phyloP scores from a whole-genome alignment of 2,113 vertebrate species.

The Glaucidium brasilianum region DNA sequence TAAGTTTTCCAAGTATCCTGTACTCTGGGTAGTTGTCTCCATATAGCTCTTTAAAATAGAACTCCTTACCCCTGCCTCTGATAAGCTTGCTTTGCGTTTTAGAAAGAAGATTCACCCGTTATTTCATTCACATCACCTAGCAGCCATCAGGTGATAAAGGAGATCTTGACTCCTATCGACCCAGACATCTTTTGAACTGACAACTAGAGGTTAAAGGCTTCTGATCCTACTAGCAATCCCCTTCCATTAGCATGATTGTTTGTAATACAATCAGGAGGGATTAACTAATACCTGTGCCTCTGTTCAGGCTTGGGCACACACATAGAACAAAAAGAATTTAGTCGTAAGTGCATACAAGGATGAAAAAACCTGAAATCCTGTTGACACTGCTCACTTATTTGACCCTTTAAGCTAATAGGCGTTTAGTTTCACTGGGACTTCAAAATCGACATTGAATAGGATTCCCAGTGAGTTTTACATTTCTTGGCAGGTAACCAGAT shows the following conservation, averaged over 20 bases:
- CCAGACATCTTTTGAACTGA: not conserved
- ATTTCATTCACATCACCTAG: not conserved
- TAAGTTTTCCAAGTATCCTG: not conserved
- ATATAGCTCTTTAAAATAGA: not conserved
- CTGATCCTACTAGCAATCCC: not conserved
- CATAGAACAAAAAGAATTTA: not conserved
- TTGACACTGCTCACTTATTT: constrained; percentile 14
- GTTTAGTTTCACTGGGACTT: not conserved
- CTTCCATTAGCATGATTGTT: not conserved
- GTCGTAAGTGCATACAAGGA: not conserved
- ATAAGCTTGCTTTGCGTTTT: not conserved
- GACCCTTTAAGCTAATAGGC: not conserved
- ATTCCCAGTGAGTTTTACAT: constrained; percentile 5
- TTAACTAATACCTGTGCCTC: not conserved
- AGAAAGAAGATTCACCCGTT: not conserved
- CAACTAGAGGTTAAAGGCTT: not conserved
- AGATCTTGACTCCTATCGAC: not conserved
- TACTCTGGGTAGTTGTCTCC: not conserved
- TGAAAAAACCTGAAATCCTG: not conserved
- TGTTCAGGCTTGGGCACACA: accelerated
- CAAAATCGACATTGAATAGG: not conserved
- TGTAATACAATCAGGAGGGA: not conserved
- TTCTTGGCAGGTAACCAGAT: constrained; percentile 51
- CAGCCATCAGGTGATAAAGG: not conserved
- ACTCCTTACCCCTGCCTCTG: not conserved